Percentiles rank a stretch among this genome's conserved stretches.
These are phyloP conservation scores for Scyliorhinus canicula DNA, from an alignment of 2,797 vertebrate genomes.

Conservation along the genomic window DNA sequence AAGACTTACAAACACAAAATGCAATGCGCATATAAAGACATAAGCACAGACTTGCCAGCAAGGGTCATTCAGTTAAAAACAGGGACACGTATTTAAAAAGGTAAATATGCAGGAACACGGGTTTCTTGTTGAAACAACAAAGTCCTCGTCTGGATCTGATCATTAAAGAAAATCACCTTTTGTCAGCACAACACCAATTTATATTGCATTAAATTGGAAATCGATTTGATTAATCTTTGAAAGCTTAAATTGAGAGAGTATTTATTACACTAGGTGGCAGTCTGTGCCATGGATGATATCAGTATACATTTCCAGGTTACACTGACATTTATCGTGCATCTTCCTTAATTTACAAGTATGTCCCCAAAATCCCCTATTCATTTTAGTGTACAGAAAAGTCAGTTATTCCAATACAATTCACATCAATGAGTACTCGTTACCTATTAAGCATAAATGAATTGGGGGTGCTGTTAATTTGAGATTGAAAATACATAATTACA, in stretches of 20 bases:
- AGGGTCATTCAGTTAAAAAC: not conserved
- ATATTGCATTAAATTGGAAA: not conserved
- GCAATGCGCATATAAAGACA: not conserved
- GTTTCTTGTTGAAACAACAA: not conserved
- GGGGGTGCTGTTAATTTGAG: not conserved
- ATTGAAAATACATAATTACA: conserved; percentile 16
- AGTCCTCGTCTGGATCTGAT: not conserved
- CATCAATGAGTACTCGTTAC: not conserved
- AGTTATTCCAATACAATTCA: not conserved
- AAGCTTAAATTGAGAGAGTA: not conserved
- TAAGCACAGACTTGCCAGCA: not conserved
- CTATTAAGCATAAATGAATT: not conserved
- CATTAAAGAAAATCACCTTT: not conserved
- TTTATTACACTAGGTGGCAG: conserved; percentile 28
- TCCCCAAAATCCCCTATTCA: not conserved
- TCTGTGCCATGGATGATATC: not conserved
- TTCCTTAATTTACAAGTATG: not conserved
- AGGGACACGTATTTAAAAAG: not conserved
- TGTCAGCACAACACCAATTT: not conserved
- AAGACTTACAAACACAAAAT: not conserved
- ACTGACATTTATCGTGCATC: not conserved
- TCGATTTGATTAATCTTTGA: not conserved
- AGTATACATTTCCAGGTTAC: not conserved
- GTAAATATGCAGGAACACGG: not conserved
- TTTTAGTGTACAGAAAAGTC: not conserved